Conservation (phyloP, 2,888 invertebrate species). For the Sminthurinus aureus region DNA sequence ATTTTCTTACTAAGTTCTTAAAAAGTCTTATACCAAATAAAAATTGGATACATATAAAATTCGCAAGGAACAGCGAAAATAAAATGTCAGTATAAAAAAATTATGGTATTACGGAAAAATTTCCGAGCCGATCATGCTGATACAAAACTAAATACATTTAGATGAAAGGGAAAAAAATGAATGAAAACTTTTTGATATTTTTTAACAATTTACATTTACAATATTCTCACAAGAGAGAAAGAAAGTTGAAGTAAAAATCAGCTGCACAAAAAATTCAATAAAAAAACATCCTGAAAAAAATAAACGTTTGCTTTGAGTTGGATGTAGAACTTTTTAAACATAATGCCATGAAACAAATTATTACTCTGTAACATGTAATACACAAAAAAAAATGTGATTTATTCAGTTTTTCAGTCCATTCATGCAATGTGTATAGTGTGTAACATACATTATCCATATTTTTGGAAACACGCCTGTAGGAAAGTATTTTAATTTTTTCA, state of each 20-base stretch:
- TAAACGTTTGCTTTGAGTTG: no score
- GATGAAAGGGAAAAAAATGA: background rate
- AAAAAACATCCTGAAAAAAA: background rate
- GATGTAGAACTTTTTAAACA: no score
- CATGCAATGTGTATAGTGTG: no score
- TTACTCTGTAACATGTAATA: no score
- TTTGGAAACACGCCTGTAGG: no score
- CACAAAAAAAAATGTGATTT: no score
- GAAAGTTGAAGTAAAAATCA: background rate
- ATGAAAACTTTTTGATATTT: background rate
- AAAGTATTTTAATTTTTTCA: no score
- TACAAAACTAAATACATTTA: no score
- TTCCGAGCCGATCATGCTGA: background rate
- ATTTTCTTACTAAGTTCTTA: conserved; percentile 37
- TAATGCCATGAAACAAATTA: no score
- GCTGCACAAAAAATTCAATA: background rate
- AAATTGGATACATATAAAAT: no score
- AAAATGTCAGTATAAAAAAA: conserved; percentile 20
- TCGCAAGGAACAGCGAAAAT: background rate
- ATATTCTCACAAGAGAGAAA: background rate
- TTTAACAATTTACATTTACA: background rate
- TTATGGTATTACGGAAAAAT: background rate
- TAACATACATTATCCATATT: no score
- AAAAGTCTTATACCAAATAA: background rate
- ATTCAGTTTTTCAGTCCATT: no score